Evolutionary conservation across 2,797 vertebrate genomes (phyloP).

Genomic region (Nannoperca australis): DNA sequence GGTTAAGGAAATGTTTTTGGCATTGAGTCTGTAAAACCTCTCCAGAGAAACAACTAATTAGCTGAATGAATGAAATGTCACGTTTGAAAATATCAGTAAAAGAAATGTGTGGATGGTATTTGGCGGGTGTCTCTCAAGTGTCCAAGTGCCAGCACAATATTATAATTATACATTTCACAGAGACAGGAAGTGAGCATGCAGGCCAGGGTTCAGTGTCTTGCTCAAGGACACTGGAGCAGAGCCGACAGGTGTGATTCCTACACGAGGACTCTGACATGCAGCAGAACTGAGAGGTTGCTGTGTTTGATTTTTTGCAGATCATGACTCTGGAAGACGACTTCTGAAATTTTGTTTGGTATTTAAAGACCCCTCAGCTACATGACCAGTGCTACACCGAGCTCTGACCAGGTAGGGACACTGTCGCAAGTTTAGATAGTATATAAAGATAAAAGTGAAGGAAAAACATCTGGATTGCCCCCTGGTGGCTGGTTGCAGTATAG

Average conservation of each 20-base stretch:
- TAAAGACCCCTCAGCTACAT: conserved; percentile 46
- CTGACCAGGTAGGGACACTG: conserved; percentile 44
- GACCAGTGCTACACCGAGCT: conserved; percentile 47
- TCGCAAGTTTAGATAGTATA: not conserved
- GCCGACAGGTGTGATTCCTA: not conserved
- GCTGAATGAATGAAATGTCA: conserved; percentile 33
- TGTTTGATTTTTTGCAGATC: conserved; percentile 51
- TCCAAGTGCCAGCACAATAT: conserved; percentile 6
- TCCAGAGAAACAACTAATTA: conserved; percentile 13
- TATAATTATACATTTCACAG: conserved; percentile 16
- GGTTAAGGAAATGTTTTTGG: conserved; percentile 8
- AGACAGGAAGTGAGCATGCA: not conserved
- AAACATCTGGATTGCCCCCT: too few relatives aligned
- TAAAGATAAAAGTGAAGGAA: too few relatives aligned
- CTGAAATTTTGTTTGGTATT: conserved; percentile 35
- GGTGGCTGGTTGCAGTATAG: too few relatives aligned
- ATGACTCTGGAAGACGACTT: conserved; percentile 61
- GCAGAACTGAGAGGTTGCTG: not conserved
- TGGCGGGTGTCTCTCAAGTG: not conserved
- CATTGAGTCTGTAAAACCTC: conserved; percentile 2
- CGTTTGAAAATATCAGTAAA: conserved; percentile 33
- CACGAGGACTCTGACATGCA: not conserved
- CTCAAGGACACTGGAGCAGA: not conserved
- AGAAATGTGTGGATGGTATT: conserved; percentile 10
- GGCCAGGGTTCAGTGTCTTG: not conserved